Base-by-base conservation (phyloP, 2,113 vertebrate species). In the Paramisgurnus dabryanus region DNA sequence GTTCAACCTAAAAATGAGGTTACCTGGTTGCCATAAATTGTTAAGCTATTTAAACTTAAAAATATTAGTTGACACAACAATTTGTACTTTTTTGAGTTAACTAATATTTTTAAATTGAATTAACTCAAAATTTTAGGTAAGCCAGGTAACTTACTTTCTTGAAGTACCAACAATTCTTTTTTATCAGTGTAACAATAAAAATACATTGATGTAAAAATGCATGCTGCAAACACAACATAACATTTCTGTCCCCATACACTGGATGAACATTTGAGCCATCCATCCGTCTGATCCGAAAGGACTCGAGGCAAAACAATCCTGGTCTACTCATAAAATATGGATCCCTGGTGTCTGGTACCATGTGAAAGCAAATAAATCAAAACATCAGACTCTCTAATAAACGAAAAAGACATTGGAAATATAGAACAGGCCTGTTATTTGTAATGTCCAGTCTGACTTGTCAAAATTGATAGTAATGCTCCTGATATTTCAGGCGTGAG, bases 371-470 rank as follows among this genome's bases (percentile, higher is more conserved):
- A 76, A 34, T 65, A 66, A 65, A 76, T 76, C 61, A 76, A 55
- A 55, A 41, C 74, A 66, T 76, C 74, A 77, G 6, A 61, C 61
- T 53, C 15, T 76, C 61, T 66, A 41, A 66, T 76, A 66, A 66
- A 66, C 55, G 34, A 66, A 76, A 76, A 57, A n/a, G 74, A 65
- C 45, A 76, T 64, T 10, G 27, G 61, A 76, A 40, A 41, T 66
- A 66, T 66, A 66, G 10, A 9, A 13, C 17, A 67, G 34, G 22
- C 15, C 49, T 3, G 50, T 76, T 66, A 66, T 53, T 50, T 41
- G 34, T 76, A 50, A 65, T 1, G 6, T 18, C 61, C 9, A 4
- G 3, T 76, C 45, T 76, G 9, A 76, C 61, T 39, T 18, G 7
- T n/a, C 13, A 27, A 66, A 65, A 76, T 66, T 53, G 60, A 76